Conservation (phyloP, 1,140 invertebrate species). For the Lepidurus arcticus region DNA sequence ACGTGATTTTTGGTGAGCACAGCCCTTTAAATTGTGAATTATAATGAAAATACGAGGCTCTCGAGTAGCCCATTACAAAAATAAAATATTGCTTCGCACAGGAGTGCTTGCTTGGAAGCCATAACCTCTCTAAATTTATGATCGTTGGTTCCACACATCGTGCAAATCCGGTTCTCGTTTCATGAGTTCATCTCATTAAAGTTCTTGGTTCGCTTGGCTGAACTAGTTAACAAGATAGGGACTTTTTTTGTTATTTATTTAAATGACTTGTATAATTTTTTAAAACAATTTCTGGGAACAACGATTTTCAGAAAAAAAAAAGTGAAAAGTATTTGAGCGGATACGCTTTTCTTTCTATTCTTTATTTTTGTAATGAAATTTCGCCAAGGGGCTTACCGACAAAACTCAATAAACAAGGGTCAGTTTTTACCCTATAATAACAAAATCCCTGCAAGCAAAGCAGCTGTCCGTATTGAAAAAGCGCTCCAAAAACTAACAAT, state of each 20-base stretch:
- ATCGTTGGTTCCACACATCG: background rate
- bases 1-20: too few species aligned
- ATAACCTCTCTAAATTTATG: background rate
- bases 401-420: too few species aligned
- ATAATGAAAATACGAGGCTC: too few species aligned
- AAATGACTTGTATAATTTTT: background rate
- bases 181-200: conserved; percentile 2
- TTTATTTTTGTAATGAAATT: too few species aligned
- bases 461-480: too few species aligned
- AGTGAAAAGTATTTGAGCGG: background rate
- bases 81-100: background rate
- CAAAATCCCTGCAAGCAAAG: too few species aligned
- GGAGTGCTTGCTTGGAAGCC: background rate
- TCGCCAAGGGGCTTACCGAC: too few species aligned
- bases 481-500: too few species aligned
- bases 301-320: background rate
- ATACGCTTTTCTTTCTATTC: too few species aligned
- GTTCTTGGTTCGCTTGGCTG: background rate
- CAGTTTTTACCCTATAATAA: too few species aligned
- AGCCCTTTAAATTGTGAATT: too few species aligned
- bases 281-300: background rate
- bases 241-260: background rate
- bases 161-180: background rate
- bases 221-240: background rate
- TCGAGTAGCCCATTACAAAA: background rate